Percentiles rank a stretch among this genome's conserved stretches.
Conservation (phyloP, 1,140 invertebrate species). For the Proctacanthus coquilletti region DNA sequence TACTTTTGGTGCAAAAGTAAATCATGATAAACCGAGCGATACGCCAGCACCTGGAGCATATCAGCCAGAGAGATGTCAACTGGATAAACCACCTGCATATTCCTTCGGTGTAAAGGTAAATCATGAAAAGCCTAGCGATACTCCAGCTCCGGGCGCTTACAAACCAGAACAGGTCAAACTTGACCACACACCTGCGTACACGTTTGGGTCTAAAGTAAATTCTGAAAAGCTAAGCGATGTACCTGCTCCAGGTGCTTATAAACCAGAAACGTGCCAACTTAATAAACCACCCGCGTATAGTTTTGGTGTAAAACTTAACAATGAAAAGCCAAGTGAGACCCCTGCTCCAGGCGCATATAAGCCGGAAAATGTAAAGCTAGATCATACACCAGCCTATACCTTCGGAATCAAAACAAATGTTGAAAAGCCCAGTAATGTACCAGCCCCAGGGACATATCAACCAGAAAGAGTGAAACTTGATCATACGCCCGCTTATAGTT, state of each 20-base stretch:
- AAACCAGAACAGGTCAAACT: slow-evolving; percentile 41
- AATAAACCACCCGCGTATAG: slow-evolving; percentile 33
- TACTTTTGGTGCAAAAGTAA: slow-evolving; percentile 35
- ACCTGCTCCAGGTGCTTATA: slow-evolving; percentile 38
- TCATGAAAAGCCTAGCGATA: slow-evolving; percentile 34
- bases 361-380: slow-evolving; percentile 44
- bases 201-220: slow-evolving; percentile 35
- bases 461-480: slow-evolving; percentile 40
- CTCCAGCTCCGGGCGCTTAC: slow-evolving; percentile 34
- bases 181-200: slow-evolving; percentile 37
- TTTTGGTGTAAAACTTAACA: slow-evolving; percentile 30
- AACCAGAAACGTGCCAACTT: slow-evolving; percentile 34
- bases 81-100: slow-evolving; percentile 40
- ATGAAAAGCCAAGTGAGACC: slow-evolving; percentile 34
- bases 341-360: slow-evolving; percentile 38
- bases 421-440: slow-evolving; percentile 26
- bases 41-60: slow-evolving; percentile 47
- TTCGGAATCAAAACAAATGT: slow-evolving; percentile 32
- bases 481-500: slow-evolving; percentile 32
- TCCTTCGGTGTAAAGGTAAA: slow-evolving; percentile 39
- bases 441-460: slow-evolving; percentile 37
- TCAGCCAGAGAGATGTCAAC: slow-evolving; percentile 46
- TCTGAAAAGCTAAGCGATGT: slow-evolving; percentile 33
- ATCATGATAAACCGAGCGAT: slow-evolving; percentile 35
- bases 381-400: slow-evolving; percentile 36